These are phyloP conservation scores for Rhagonycha fulva DNA, from an alignment of 2,888 invertebrate species.

Conservation along the genomic window DNA sequence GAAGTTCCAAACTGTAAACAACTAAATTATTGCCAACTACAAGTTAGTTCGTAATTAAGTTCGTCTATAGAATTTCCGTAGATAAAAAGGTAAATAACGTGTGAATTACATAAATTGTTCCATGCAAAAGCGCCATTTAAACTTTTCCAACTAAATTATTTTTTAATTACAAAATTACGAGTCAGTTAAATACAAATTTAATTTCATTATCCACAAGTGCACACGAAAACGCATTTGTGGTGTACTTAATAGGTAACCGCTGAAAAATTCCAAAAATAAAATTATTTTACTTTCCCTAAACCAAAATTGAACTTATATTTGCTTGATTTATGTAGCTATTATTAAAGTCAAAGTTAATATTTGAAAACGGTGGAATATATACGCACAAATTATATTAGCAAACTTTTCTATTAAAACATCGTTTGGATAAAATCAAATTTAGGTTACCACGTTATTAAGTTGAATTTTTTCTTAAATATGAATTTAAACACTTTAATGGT, in stretches of 20 bases:
- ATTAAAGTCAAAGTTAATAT: conserved; percentile 1
- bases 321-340: not conserved
- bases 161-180: not conserved
- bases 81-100: not conserved
- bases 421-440: not conserved
- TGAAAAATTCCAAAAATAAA: not conserved
- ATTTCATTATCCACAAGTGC: not conserved
- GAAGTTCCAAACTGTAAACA: not conserved
- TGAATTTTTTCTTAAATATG: not conserved
- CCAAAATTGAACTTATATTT: not conserved
- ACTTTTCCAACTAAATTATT: not conserved
- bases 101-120: not conserved
- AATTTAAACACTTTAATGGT: not conserved
- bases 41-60: not conserved
- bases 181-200: not conserved
- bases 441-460: not conserved
- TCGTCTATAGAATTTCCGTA: not conserved
- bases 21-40: not conserved
- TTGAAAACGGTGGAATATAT: not conserved
- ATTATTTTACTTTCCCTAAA: not conserved
- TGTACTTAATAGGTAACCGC: not conserved
- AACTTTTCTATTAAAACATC: not conserved
- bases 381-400: not conserved
- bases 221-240: not conserved
- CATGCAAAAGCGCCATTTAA: not conserved